A percentile compares a stretch with the other conserved stretches of the same genome.
Evolutionary conservation across 2,113 vertebrate species (phyloP).

Genomic region (Cyphomyrus plagiostoma): DNA sequence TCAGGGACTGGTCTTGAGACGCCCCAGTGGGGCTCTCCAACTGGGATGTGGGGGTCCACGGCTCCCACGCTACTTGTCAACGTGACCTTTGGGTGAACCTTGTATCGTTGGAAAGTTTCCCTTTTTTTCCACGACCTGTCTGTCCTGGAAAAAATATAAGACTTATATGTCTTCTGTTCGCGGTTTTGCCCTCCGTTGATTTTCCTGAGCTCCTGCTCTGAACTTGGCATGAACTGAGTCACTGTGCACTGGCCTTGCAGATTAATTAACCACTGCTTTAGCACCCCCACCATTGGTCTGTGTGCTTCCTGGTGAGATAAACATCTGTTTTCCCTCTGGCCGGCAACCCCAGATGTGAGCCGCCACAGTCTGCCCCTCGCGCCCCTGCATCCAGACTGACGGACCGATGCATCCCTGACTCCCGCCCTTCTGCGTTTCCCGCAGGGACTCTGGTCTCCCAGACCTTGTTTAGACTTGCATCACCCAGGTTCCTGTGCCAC

Average conservation of each 20-base stretch:
- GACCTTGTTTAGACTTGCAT: conserved; percentile 14
- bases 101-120: neutral
- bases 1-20: neutral
- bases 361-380: conserved; percentile 14
- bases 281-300: neutral
- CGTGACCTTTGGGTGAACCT: neutral
- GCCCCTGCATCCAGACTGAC: conserved; percentile 33
- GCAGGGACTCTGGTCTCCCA: neutral
- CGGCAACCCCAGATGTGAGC: conserved; percentile 22
- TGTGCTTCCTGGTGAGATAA: conserved; percentile 32
- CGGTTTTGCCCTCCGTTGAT: neutral
- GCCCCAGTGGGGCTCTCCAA: neutral
- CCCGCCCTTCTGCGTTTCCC: conserved; percentile 14
- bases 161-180: neutral
- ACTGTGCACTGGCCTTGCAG: neutral
- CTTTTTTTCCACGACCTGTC: neutral
- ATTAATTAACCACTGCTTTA: neutral
- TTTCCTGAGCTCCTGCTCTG: neutral
- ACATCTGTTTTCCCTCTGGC: conserved; percentile 38
- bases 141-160: neutral
- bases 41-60: neutral
- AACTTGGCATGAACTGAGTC: neutral
- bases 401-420: conserved; percentile 20
- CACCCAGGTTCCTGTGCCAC: neutral
- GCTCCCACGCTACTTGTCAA: neutral